These are phyloP conservation scores for Galaxias olidus DNA, from an alignment of 2,797 vertebrate genomes.

Conservation along the genomic window DNA sequence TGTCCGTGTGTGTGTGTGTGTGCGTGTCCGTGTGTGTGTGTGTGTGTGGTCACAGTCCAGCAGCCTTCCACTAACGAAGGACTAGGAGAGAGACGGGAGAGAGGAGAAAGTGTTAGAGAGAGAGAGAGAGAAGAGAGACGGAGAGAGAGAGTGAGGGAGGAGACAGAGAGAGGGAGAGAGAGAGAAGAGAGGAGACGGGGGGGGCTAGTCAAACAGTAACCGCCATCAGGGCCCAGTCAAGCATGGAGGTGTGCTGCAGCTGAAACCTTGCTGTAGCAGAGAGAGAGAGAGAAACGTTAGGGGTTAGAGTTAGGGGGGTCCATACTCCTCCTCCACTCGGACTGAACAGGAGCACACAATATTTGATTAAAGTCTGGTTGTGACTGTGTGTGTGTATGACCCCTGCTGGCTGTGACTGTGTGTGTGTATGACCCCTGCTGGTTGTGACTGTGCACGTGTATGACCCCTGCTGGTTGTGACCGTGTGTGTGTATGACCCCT, in stretches of 20 bases:
- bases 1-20: constrained; percentile 29
- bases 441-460: too few species aligned
- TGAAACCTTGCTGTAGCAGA: constrained; percentile 18
- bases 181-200: too few species aligned
- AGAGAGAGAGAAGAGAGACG: too few species aligned
- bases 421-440: too few species aligned
- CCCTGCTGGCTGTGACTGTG: too few species aligned
- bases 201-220: constrained; percentile 21
- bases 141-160: too few species aligned
- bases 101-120: too few species aligned
- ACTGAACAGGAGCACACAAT: too few species aligned
- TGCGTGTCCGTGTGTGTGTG: constrained; percentile 36
- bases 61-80: constrained; percentile 58
- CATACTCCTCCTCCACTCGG: too few species aligned
- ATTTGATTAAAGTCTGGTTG: constrained; percentile 13
- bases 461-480: too few species aligned
- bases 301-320: constrained; percentile 27
- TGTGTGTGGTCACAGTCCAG: constrained; percentile 27
- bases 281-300: constrained; percentile 29
- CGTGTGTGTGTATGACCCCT: too few species aligned
- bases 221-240: constrained; percentile 34
- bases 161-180: too few species aligned
- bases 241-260: constrained; percentile 30
- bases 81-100: constrained; percentile 16
- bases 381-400: constrained; percentile 1